Conservation (phyloP, 2,113 vertebrate species). For the Maccullochella peelii region DNA sequence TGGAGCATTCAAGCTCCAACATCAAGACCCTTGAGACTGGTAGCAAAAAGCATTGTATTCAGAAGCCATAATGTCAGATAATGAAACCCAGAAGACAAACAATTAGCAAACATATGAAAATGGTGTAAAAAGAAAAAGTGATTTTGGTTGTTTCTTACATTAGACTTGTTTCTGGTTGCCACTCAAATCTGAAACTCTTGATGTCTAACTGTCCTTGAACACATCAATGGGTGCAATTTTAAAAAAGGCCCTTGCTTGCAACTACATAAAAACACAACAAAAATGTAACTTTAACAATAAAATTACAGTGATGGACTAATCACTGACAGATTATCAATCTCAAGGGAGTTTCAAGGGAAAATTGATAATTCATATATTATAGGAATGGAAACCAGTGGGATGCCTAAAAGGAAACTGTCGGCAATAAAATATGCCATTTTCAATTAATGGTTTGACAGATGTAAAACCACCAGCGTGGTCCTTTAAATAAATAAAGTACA, state of each 20-base stretch:
- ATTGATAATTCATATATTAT: not conserved
- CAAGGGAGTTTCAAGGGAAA: not conserved
- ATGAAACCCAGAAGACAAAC: not conserved
- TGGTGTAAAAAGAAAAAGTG: not conserved
- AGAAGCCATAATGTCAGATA: not conserved
- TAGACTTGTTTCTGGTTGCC: not conserved
- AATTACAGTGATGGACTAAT: not conserved
- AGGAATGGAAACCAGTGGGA: not conserved
- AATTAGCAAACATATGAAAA: not conserved
- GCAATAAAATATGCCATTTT: not conserved
- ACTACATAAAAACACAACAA: not conserved
- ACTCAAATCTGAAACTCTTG: not conserved
- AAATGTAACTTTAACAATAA: not conserved
- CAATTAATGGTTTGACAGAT: constrained; percentile 3
- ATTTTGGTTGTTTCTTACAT: not conserved
- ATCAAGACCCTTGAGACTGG: not conserved
- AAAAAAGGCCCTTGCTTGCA: not conserved
- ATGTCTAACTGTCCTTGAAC: not conserved
- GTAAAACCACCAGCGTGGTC: not conserved
- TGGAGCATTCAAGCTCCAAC: not conserved
- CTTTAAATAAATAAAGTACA: constrained; percentile 28
- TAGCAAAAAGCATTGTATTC: not conserved
- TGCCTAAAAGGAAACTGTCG: not conserved
- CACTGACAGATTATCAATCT: not conserved
- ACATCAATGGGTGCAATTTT: not conserved